These are phyloP conservation scores for Hybognathus amarus DNA, from an alignment of 2,797 vertebrate genomes.

Conservation along the genomic window DNA sequence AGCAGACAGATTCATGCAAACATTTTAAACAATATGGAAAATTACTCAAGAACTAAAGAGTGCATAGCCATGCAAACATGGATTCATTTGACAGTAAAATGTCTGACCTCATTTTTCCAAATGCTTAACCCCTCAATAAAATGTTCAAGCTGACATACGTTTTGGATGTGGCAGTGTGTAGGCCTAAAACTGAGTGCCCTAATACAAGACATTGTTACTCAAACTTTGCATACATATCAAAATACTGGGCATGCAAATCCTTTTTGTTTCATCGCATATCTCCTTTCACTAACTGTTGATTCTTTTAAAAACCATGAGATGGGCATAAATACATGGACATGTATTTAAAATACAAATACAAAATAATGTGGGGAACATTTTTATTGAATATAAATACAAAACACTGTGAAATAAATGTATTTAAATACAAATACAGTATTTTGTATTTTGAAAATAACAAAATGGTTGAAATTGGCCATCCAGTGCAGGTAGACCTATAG, in stretches of 20 bases:
- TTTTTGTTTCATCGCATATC: neutral
- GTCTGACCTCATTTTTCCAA: neutral
- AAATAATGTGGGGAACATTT: too few relatives aligned
- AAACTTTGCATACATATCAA: neutral
- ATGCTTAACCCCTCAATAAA: neutral
- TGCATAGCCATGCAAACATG: slow-evolving; percentile 14
- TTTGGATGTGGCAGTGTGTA: neutral
- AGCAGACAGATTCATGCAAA: neutral
- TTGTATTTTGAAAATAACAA: too few relatives aligned
- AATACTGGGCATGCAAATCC: neutral
- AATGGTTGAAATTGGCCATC: too few relatives aligned
- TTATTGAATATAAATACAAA: too few relatives aligned
- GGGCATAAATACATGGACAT: too few relatives aligned
- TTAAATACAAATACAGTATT: too few relatives aligned
- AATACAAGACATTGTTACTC: neutral
- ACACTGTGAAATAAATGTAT: too few relatives aligned
- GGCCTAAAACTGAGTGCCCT: neutral
- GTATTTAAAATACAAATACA: too few relatives aligned
- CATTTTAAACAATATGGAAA: neutral
- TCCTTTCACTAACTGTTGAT: neutral
- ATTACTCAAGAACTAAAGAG: neutral
- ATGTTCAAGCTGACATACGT: neutral
- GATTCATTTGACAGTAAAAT: slow-evolving; percentile 22
- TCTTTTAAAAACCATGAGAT: neutral
- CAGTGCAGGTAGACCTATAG: too few relatives aligned